Base-by-base conservation (phyloP, 1,140 invertebrate species). In the Lucilia sericata region DNA sequence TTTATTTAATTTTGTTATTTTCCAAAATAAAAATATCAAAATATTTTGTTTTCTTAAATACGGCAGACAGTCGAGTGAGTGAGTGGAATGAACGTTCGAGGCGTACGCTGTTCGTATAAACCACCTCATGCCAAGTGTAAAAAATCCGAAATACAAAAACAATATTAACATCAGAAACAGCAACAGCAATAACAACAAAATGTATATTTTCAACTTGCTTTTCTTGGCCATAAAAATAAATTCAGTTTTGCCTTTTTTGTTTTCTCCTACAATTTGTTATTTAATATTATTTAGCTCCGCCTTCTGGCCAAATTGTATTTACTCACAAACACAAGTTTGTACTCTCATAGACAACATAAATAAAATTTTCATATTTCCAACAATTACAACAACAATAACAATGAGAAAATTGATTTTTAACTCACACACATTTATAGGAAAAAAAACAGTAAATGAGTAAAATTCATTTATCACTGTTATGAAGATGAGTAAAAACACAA, bases 291-390 rank as follows among this genome's bases (percentile, higher is more conserved):
- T 76, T 76, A 76, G 74, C 74, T 76, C 74, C 74, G 74, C 74
- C 74, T 76, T 76, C n/a, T 76, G 74, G 74, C 74, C 34, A 76
- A 75, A 75, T 25, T 75, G 5, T 34, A 34, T 75, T 75, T 75
- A 75, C 30, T 34, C 19, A 75, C 21, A 21, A 34, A 25, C n/a
- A 74, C 21, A 75, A 2, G 30, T 8, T 3, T 19, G 25, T 74
- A 74, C 70, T 21, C 9, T 12, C n/a, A 74, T 74, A 25, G 70
- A 74, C 7, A 17, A 65, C 55, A 65, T 19, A 65, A 65, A 65
- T n/a, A 65, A 13, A 55, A 55, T 55, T 1, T 55, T 55, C 51
- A 55, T 55, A 55, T 55, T 55, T 55, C 51, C 51, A 55, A 55
- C 51, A 55, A 13, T 14, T 13, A n/a, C 51, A 55, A 30, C 25